Base-by-base conservation (phyloP, 2,888 invertebrate species). In the Linnaemya vulpina region DNA sequence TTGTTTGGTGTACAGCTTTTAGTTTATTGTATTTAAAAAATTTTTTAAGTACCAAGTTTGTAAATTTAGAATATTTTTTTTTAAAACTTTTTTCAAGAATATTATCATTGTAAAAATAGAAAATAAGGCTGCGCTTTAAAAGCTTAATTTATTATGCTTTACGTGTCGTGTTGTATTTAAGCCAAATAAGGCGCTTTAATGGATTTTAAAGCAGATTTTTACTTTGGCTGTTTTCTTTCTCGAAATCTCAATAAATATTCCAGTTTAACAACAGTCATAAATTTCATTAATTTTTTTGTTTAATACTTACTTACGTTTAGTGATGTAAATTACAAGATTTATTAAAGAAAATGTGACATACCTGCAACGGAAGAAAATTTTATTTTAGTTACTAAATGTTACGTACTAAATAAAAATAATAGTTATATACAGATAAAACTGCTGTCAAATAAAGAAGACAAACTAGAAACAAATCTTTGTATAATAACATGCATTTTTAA, bases 1-100 rank as follows among this genome's bases (percentile, higher is more conserved):
- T 73, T 71, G 60, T 71, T 68, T 76, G 62, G 43, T 35, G 46
- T 38, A 62, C 43, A 73, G 35, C 22, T 30, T 30, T 43, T 67
- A 43, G 67, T 58, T 38, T 60, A 53, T 13, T 77, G 73, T 46
- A 30, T 35, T 22, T 38, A 35, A 22, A 3, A 15, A 1, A 22
- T 46, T 60, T 68, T 38, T 62, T 77, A n/a, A 78, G 58, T 17
- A 63, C 22, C 70, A 63, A 65, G 49, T 83, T 65, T 63, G 75
- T 62, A 82, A 82, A 85, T 79, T 65, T 83, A 85, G 82, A 70
- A 82, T 46, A 46, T 51, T 2, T 22, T 15, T 11, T 30, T 25
- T 0, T 63, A 43, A 1, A 7, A 7, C 13, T 38, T 38, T 53
- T 68, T 58, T 17, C n/a, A 11, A 7, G 20, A 15, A 67, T 53